Percentiles rank a stretch among this genome's conserved stretches.
phyloP scores from a whole-genome alignment of 2,797 vertebrate species.

The Amazona finschi region DNA sequence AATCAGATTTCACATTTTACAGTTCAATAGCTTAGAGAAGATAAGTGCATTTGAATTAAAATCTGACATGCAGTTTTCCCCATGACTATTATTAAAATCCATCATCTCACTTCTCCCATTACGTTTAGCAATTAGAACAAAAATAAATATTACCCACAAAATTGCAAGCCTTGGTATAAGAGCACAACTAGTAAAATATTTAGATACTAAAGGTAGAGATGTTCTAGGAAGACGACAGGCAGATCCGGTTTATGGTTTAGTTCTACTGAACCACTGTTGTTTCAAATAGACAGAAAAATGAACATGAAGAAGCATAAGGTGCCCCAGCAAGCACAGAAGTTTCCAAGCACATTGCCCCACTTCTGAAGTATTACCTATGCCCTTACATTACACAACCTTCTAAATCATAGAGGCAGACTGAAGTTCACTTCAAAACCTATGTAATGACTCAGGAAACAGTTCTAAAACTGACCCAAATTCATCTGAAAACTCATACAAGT shows the following conservation, averaged over 20 bases:
- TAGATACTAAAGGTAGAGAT: not conserved
- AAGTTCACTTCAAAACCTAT: not conserved
- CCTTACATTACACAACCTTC: not conserved
- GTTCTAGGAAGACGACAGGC: not conserved
- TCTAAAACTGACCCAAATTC: not conserved
- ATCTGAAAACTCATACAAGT: not conserved
- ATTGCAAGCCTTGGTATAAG: not conserved
- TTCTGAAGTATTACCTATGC: not conserved
- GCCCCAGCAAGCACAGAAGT: not conserved
- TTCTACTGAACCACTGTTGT: not conserved
- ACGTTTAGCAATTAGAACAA: not conserved
- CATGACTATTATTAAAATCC: not conserved
- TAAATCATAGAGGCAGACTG: not conserved
- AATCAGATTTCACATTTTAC: not conserved
- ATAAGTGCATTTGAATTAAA: not conserved
- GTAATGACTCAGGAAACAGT: not conserved
- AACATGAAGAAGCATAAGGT: not conserved
- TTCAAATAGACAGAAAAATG: not conserved
- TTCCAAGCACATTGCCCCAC: not conserved
- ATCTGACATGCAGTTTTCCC: not conserved
- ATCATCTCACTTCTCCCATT: not conserved
- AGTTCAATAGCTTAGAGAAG: not conserved
- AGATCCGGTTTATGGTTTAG: not conserved
- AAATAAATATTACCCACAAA: not conserved
- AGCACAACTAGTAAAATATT: not conserved